Base-by-base conservation (phyloP, 2,888 invertebrate genomes). In the Cybosia mesomella region DNA sequence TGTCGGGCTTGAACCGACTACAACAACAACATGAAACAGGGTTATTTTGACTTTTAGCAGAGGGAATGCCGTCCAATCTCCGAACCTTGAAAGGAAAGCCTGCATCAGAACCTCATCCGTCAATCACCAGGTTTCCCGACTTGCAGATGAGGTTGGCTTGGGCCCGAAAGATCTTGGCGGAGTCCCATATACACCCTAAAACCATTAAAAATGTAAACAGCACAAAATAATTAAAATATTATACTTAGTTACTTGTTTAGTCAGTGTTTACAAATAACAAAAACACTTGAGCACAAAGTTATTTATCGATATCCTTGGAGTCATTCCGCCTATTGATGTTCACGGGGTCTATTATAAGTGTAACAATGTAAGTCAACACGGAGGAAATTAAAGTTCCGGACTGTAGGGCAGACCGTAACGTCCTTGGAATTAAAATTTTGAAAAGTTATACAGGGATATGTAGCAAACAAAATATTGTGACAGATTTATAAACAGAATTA, bases 371-470 rank as follows among this genome's bases (percentile, higher is more conserved):
- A 68, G 36, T 73, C 64, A 64, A 36, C 69, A 71, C 73, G 68
- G 72, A 79, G 81, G 81, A 81, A 81, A 81, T 81, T 79, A 68
- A 81, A 81, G 77, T 77, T 81, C 81, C 81, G 77, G 77, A 22
- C 61, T 64, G 58, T 53, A 72, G 68, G 70, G 65, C 69, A 60
- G 22, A 66, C 62, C 70, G 55, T 80, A 73, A 75, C 75, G 70
- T 73, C 71, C 64, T 70, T 24, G 32, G 71, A 74, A 79, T 79
- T 77, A 77, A 81, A 77, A 79, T 81, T 71, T 64, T 70, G 70
- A 72, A 73, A 73, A 69, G 76, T 64, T 62, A 76, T 76, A 68
- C 64, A 62, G 62, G 65, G 63, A 59, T 63, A 57, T 62, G 69
- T 76, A 73, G 75, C 79, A 81, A 79, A 79, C 79, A 79, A 79